Evolutionary conservation across 1,140 invertebrate genomes (phyloP).

Genomic region (Leptinotarsa undecemlineata): DNA sequence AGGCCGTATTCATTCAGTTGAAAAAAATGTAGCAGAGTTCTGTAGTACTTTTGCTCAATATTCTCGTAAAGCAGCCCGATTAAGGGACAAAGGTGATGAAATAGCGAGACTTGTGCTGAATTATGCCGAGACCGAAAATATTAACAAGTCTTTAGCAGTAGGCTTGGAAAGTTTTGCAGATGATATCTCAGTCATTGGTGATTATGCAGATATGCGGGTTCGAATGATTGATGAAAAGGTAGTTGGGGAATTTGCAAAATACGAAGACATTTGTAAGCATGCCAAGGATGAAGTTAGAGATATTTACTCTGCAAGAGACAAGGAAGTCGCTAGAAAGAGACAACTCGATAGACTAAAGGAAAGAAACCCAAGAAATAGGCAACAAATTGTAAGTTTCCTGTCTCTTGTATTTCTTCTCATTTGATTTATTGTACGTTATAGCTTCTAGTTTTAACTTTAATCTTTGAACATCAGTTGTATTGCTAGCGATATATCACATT

Average conservation of each 20-base stretch:
- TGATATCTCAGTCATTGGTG: constrained; percentile 67
- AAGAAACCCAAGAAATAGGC: constrained; percentile 67
- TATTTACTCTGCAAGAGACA: constrained; percentile 69
- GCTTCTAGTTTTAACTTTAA: too few species aligned
- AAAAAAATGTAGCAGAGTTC: constrained; percentile 71
- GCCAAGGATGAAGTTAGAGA: constrained; percentile 73
- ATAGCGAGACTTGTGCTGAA: constrained; percentile 65
- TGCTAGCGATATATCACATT: too few species aligned
- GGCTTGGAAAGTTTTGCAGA: constrained; percentile 67
- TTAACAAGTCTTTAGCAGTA: constrained; percentile 68
- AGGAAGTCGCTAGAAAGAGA: constrained; percentile 67
- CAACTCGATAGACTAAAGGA: constrained; percentile 66
- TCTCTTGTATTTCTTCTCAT: not conserved
- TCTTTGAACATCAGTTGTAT: too few species aligned
- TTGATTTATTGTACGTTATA: too few species aligned
- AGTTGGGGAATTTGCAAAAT: constrained; percentile 67
- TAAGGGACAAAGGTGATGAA: constrained; percentile 72
- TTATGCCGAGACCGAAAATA: constrained; percentile 69
- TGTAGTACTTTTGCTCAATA: constrained; percentile 68
- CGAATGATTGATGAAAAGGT: constrained; percentile 72
- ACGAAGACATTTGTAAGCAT: constrained; percentile 72
- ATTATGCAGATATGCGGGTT: constrained; percentile 72
- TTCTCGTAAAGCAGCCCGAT: constrained; percentile 69
- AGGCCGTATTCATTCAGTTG: constrained; percentile 68
- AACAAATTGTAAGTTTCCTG: constrained; percentile 66